Conservation (phyloP, 2,888 invertebrate species). For the Geotrupes spiniger region DNA sequence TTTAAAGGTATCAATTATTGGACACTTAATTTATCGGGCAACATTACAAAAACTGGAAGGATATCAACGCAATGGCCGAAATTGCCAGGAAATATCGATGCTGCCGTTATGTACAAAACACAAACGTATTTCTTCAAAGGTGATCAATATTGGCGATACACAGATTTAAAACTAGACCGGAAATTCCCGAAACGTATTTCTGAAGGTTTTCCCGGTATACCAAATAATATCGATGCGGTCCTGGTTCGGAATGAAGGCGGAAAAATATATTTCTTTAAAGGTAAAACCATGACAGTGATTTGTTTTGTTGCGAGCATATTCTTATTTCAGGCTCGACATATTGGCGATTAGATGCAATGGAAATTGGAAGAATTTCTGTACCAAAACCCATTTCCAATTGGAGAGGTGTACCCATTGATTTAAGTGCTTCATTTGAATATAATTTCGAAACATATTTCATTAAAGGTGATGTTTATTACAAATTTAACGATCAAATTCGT, state of each 20-base stretch:
- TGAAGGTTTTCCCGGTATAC: constrained; percentile 22
- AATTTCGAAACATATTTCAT: no score
- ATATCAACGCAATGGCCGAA: constrained; percentile 14
- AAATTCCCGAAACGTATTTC: constrained; percentile 17
- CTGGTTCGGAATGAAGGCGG: no score
- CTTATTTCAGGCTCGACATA: constrained; percentile 7
- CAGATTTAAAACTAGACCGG: background rate
- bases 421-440: no score
- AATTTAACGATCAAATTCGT: no score
- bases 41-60: constrained; percentile 6
- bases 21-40: no score
- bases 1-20: constrained; percentile 15
- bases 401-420: no score
- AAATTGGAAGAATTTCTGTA: constrained; percentile 66
- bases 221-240: constrained; percentile 23
- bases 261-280: constrained; percentile 6
- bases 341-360: constrained; percentile 7
- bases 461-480: no score
- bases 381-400: no score
- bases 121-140: constrained; percentile 26
- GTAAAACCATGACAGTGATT: no score
- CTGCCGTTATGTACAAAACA: constrained; percentile 18
- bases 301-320: background rate
- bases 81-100: constrained; percentile 16
- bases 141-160: constrained; percentile 13